phyloP scores from a whole-genome alignment of 2,888 invertebrate species.

The Orchesellides sinensis region DNA sequence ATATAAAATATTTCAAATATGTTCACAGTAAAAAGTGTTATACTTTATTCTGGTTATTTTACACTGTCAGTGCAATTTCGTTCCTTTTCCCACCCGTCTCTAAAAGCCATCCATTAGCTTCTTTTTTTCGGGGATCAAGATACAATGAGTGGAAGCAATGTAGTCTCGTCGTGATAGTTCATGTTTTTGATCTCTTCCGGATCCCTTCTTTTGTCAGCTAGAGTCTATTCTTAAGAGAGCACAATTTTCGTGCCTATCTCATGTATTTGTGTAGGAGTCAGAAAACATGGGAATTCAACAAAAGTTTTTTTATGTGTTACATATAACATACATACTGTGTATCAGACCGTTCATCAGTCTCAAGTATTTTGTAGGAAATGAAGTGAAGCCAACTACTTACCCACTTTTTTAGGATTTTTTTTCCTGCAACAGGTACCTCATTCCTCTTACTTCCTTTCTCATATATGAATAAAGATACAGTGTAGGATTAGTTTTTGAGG shows the following conservation, averaged over 20 bases:
- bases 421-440: constrained; percentile 39
- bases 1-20: no score
- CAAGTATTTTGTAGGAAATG: constrained; percentile 2
- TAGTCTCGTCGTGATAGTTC: background rate
- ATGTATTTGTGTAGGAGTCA: background rate
- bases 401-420: background rate
- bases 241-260: background rate
- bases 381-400: background rate
- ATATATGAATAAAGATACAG: background rate
- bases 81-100: constrained; percentile 35
- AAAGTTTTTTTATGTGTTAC: background rate
- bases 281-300: background rate
- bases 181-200: constrained; percentile 33
- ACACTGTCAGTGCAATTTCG: constrained; percentile 46
- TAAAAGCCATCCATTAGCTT: constrained; percentile 46
- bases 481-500: no score
- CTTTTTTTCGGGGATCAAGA: constrained; percentile 15
- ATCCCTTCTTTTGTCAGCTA: constrained; percentile 16
- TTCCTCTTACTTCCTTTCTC: background rate
- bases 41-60: constrained; percentile 30
- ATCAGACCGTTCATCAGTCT: constrained; percentile 5
- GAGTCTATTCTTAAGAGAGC: background rate
- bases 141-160: constrained; percentile 7
- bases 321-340: background rate
- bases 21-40: no score